Percentiles rank a stretch among this genome's conserved stretches.
Conservation (phyloP, 2,888 invertebrate species). For the Patella depressa region DNA sequence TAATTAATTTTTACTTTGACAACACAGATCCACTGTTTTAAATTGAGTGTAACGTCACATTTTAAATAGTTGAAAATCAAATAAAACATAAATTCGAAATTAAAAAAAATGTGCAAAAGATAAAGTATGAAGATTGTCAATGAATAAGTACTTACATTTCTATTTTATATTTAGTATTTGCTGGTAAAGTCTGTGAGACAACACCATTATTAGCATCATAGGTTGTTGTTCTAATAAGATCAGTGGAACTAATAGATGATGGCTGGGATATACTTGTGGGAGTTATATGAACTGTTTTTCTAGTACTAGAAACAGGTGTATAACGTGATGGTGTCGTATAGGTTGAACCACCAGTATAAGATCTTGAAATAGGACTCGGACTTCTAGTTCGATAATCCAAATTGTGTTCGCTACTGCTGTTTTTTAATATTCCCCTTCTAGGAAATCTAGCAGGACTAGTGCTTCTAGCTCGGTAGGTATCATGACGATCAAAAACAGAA, state of each 20-base stretch:
- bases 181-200: background rate
- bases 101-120: too few species aligned
- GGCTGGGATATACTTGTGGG: slow-evolving; percentile 11
- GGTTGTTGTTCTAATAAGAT: background rate
- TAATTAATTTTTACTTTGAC: too few species aligned
- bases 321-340: slow-evolving; percentile 29
- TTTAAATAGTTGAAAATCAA: too few species aligned
- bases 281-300: slow-evolving; percentile 10
- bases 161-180: background rate
- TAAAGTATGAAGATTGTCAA: too few species aligned
- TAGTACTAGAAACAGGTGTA: background rate
- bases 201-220: background rate
- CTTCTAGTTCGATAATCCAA: slow-evolving; percentile 27
- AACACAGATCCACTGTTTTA: too few species aligned
- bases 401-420: slow-evolving; percentile 1
- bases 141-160: background rate
- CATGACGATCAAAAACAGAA: slow-evolving; percentile 3
- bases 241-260: too few species aligned
- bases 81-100: too few species aligned
- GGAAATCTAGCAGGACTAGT: slow-evolving; percentile 15
- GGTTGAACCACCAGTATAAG: slow-evolving; percentile 27
- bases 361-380: slow-evolving; percentile 27
- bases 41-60: too few species aligned
- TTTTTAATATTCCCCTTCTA: slow-evolving; percentile 32
- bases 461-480: slow-evolving; percentile 11